A percentile compares a stretch with the other conserved stretches of the same genome.
Evolutionary conservation across 2,888 invertebrate species (phyloP).

Genomic region (Acleris cristana): DNA sequence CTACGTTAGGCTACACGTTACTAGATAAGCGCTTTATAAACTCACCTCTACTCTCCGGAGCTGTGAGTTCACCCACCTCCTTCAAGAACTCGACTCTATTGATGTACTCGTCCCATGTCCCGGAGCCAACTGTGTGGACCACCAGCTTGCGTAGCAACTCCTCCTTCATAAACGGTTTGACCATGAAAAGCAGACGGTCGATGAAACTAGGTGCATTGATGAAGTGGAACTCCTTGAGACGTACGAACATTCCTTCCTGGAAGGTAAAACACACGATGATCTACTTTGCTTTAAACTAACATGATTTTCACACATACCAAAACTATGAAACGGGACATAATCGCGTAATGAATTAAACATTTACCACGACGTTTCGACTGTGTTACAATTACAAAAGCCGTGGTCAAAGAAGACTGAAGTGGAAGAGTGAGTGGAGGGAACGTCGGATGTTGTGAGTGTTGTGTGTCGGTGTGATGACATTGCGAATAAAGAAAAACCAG

Average conservation of each 20-base stretch:
- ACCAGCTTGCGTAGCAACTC: constrained; percentile 81
- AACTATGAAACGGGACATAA: too few species aligned
- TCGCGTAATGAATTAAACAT: fast-evolving
- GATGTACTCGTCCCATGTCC: constrained; percentile 77
- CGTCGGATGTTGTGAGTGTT: too few species aligned
- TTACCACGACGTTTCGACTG: too few species aligned
- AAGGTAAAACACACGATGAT: constrained; percentile 45
- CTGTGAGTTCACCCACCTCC: constrained; percentile 78
- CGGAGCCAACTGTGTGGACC: constrained; percentile 74
- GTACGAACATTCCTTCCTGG: constrained; percentile 85
- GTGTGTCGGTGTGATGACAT: too few species aligned
- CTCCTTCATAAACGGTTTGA: constrained; percentile 89
- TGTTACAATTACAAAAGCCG: too few species aligned
- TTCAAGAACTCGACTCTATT: constrained; percentile 81
- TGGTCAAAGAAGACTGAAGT: too few species aligned
- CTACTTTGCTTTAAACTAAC: too few species aligned
- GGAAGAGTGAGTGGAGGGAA: too few species aligned
- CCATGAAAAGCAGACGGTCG: constrained; percentile 86
- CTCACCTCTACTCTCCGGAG: constrained; percentile 48
- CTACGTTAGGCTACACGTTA: too few species aligned
- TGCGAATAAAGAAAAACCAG: too few species aligned
- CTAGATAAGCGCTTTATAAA: not conserved
- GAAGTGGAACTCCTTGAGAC: constrained; percentile 87
- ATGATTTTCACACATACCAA: too few species aligned
- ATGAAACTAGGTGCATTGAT: constrained; percentile 87